Evolutionary conservation across 1,140 invertebrate species (phyloP), one percentile per base, ranked within the genome.

Genomic region (Platorchestia sp.): DNA sequence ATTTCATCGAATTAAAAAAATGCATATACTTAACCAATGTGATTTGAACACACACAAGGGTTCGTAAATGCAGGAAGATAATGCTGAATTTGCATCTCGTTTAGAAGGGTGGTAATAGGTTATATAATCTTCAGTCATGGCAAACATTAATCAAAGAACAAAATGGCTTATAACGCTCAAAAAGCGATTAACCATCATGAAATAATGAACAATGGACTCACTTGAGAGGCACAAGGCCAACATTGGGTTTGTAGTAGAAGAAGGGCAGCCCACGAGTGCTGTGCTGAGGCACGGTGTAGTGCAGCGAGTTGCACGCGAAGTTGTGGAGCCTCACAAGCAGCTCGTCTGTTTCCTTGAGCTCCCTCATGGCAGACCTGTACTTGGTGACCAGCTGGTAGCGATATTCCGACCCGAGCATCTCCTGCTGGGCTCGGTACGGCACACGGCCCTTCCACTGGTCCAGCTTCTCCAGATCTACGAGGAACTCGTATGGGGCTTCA

Each of bases 391-490:
- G 98, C 42, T 98, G 97, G 96, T 98, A 98, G 87, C 98, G 97
- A 97, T 98, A 98, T 44, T 97, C 97, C n/a, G 98, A 98, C 96
- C 98, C 98, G 41, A 98, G 91, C 91, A 93, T 45, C 91, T 93
- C 91, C 91, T 93, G 91, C 91, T 93, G 91, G 7, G 43, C 91
- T 16, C 91, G 91, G 91, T 45, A 93, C 45, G 91, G 45, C 91
- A 93, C 40, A 47, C 91, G 91, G 10, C 91, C 97, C 86, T 98
- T 97, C 96, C 98, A 98, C 96, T 98, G 98, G 45, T 97, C 97
- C 45, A 98, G 97, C 97, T 98, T 98, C 0, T 98, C 98, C 42
- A 98, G 98, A 96, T 99, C 98, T 97, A 98, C 98, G 41, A 98
- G 97, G 97, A 98, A 98, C 96, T 98, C 98, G 97, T 99, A 98